Evolutionary conservation across 2,888 invertebrate genomes (phyloP).

Genomic region (Leucophenga montana): DNA sequence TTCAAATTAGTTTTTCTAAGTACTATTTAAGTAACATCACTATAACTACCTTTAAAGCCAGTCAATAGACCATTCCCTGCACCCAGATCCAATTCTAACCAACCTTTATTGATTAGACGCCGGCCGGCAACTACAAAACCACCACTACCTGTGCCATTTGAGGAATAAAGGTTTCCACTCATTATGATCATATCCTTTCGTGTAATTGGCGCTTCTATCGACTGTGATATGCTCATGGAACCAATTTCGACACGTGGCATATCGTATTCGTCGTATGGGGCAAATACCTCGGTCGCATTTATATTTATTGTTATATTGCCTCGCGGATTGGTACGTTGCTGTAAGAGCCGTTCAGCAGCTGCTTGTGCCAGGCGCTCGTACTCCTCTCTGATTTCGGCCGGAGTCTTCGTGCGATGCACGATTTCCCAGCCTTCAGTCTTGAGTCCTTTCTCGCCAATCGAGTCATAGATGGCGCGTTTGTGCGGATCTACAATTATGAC

Average conservation of each 20-base stretch:
- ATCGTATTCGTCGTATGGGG: conserved; percentile 83
- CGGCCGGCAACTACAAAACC: conserved; percentile 85
- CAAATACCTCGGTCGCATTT: conserved; percentile 95
- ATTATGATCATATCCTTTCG: conserved; percentile 87
- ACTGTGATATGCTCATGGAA: conserved; percentile 93
- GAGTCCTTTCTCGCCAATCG: conserved; percentile 88
- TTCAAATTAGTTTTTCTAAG: background rate
- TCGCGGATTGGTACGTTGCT: conserved; percentile 93
- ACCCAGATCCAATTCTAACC: conserved; percentile 89
- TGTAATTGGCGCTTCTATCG: conserved; percentile 93
- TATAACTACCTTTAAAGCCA: conserved; percentile 78
- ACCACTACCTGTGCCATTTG: conserved; percentile 86
- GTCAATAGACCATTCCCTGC: conserved; percentile 88
- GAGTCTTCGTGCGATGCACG: conserved; percentile 91
- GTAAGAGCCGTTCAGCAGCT: conserved; percentile 88
- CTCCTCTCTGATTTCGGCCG: conserved; percentile 96
- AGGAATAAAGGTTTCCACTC: conserved; percentile 86
- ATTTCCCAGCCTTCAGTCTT: conserved; percentile 97
- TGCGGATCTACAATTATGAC: conserved; percentile 80
- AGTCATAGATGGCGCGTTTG: conserved; percentile 95
- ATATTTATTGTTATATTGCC: conserved; percentile 90
- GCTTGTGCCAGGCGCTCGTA: conserved; percentile 91
- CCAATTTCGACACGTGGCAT: conserved; percentile 88
- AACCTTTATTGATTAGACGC: conserved; percentile 86
- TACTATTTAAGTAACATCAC: background rate